These are phyloP conservation scores for Fregetta grallaria DNA, from an alignment of 2,113 vertebrate genomes.

Conservation along the genomic window DNA sequence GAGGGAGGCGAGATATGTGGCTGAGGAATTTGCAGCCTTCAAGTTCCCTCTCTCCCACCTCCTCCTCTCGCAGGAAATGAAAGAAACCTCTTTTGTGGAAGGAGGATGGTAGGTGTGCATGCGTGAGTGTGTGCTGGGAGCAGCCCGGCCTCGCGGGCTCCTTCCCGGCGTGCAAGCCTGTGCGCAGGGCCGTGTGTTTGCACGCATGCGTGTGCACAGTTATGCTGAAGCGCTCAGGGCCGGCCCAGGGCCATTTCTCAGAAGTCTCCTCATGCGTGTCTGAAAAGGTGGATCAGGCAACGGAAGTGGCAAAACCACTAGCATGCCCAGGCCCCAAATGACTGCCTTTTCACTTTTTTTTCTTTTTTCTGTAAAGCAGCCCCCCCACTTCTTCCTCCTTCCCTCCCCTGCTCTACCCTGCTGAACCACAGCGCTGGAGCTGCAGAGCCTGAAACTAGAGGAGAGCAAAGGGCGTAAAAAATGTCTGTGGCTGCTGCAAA, in stretches of 20 bases:
- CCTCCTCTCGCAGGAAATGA: slow-evolving; percentile 10
- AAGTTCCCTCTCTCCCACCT: slow-evolving; percentile 28
- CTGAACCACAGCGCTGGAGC: neutral
- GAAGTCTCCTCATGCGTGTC: neutral
- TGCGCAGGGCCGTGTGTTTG: fast-evolving
- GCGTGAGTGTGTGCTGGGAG: neutral
- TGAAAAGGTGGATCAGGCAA: slow-evolving; percentile 46
- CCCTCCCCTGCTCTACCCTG: neutral
- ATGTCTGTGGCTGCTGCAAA: neutral
- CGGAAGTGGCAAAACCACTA: slow-evolving; percentile 6
- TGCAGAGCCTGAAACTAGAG: neutral
- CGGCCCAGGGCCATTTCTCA: neutral
- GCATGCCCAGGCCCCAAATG: neutral
- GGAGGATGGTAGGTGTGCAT: neutral
- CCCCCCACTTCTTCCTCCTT: neutral
- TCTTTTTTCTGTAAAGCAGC: neutral
- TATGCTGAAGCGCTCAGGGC: neutral
- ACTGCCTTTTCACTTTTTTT: neutral
- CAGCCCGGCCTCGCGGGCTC: neutral
- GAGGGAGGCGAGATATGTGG: slow-evolving; percentile 35
- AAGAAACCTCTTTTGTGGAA: slow-evolving; percentile 38
- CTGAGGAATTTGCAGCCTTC: slow-evolving; percentile 44
- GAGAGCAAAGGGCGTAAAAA: neutral
- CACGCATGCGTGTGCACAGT: fast-evolving
- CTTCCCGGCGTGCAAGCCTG: neutral